Conservation (phyloP, 2,888 invertebrate species). For the Calameuta pallipes region DNA sequence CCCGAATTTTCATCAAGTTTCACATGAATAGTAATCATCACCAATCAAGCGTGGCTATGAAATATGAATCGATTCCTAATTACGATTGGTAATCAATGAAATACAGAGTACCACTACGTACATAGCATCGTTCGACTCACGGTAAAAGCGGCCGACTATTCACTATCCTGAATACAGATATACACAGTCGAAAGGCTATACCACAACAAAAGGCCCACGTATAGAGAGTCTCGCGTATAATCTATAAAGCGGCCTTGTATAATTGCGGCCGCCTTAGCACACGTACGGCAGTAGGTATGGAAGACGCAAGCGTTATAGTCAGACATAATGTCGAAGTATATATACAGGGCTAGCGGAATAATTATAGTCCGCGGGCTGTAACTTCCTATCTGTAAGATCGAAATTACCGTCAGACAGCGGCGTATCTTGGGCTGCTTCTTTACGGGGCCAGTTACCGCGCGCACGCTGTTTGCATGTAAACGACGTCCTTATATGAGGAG, state of each 20-base stretch:
- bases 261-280: background rate
- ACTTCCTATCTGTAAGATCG: slow-evolving; percentile 50
- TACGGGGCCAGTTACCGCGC: slow-evolving; percentile 45
- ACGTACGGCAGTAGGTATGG: background rate
- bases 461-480: slow-evolving; percentile 52
- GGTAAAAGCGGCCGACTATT: background rate
- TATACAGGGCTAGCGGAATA: slow-evolving; percentile 30
- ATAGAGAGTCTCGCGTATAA: background rate
- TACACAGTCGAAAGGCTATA: background rate
- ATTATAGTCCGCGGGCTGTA: slow-evolving; percentile 46
- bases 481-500: slow-evolving; percentile 46
- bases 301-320: background rate
- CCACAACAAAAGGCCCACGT: background rate
- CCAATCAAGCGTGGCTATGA: background rate
- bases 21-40: background rate
- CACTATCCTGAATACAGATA: background rate
- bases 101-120: background rate
- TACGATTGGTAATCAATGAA: background rate
- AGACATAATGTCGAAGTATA: slow-evolving; percentile 13
- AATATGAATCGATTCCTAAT: background rate
- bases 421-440: slow-evolving; percentile 52
- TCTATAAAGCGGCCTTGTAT: background rate
- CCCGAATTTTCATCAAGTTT: background rate
- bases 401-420: slow-evolving; percentile 47
- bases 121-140: background rate